phyloP scores from a whole-genome alignment of 2,113 vertebrate species.

The Corythaeola cristata region DNA sequence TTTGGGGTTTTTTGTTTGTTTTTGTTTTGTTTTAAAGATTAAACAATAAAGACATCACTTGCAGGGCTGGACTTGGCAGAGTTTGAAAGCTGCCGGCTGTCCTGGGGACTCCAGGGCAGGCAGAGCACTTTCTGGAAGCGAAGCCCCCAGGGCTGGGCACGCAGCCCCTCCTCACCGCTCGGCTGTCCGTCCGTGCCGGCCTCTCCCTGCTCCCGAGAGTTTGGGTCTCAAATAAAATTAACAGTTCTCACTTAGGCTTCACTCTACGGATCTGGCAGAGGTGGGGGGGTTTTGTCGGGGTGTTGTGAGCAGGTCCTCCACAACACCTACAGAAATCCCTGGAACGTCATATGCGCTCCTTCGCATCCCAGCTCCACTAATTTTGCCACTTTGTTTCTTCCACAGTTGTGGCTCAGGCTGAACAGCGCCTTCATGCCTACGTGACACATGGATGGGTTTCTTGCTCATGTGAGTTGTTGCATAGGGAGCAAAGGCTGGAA shows the following conservation, averaged over 20 bases:
- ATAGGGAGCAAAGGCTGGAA: background rate
- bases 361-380: background rate
- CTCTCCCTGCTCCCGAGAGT: too few species aligned
- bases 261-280: background rate
- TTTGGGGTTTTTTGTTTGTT: too few species aligned
- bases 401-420: background rate
- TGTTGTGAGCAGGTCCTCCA: background rate
- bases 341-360: rapidly evolving
- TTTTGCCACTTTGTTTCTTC: background rate
- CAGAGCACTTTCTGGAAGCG: too few species aligned
- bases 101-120: background rate
- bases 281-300: background rate
- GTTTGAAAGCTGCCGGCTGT: background rate
- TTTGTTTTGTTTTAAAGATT: too few species aligned
- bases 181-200: too few species aligned
- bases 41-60: background rate
- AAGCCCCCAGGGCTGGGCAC: background rate
- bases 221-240: background rate
- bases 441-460: background rate
- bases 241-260: background rate
- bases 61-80: background rate
- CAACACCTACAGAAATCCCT: background rate
- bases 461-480: rapidly evolving
- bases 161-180: too few species aligned
- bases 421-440: rapidly evolving